Conservation (phyloP, 2,888 invertebrate species). For the Temnothorax rugatulus region DNA sequence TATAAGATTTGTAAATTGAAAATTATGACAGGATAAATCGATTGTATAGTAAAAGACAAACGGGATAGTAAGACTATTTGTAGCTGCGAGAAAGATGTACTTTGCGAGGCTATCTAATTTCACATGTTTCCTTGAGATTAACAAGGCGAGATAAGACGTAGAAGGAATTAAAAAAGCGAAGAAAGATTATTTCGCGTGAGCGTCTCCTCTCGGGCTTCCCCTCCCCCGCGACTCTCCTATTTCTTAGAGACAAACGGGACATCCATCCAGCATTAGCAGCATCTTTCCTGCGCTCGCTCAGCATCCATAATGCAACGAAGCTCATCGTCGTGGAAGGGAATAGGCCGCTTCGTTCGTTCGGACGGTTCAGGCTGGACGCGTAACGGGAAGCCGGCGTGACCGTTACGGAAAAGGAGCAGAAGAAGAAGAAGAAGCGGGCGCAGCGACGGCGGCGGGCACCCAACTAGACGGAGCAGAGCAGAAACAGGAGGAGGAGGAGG, state of each 20-base stretch:
- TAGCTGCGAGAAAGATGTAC: background rate
- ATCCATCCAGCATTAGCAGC: conserved; percentile 52
- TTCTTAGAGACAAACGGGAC: conserved; percentile 32
- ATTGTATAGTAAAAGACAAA: background rate
- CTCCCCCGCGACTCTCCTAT: background rate
- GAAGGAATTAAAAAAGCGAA: background rate
- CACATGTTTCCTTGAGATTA: background rate
- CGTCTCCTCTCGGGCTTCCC: background rate
- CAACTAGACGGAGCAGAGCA: conserved; percentile 55
- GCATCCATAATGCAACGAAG: conserved; percentile 79
- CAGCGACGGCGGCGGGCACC: conserved; percentile 21
- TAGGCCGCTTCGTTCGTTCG: conserved; percentile 58
- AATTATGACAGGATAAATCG: background rate
- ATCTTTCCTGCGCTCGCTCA: conserved; percentile 56
- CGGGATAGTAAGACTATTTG: background rate
- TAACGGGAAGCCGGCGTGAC: conserved; percentile 77
- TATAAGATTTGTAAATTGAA: background rate
- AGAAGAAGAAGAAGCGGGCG: conserved; percentile 51
- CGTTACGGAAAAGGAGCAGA: conserved; percentile 73
- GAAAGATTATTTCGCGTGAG: conserved; percentile 7
- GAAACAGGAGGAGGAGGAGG: conserved; percentile 35
- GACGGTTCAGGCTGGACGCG: conserved; percentile 64
- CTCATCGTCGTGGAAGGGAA: conserved; percentile 70
- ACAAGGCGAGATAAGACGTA: background rate
- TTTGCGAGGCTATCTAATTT: conserved; percentile 2